Percentiles rank a stretch among this genome's conserved stretches.
Evolutionary conservation across 2,797 vertebrate species (phyloP).

Genomic region (Rallus crepitans): DNA sequence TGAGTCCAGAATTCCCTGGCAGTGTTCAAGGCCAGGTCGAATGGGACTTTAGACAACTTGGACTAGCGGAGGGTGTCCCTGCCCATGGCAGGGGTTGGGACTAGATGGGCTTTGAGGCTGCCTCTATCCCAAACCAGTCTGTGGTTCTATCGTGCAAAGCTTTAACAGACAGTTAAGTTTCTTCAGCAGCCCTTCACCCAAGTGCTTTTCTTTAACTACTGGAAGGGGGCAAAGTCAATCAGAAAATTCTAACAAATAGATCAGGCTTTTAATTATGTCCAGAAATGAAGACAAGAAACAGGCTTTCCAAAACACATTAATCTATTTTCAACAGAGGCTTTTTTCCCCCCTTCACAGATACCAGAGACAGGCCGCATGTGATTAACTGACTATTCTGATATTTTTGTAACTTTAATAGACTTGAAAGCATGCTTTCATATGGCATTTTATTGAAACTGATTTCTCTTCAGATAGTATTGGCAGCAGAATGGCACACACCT

Average conservation of each 20-base stretch:
- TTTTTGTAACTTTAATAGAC: background rate
- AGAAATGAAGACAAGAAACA: conserved; percentile 4
- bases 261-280: background rate
- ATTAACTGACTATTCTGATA: background rate
- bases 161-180: background rate
- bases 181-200: background rate
- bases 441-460: background rate
- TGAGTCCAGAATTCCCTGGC: too few relatives aligned
- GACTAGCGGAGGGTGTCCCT: too few relatives aligned
- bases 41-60: too few relatives aligned
- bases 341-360: background rate
- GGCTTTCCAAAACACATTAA: background rate
- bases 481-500: background rate
- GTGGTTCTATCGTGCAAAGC: background rate
- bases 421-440: background rate
- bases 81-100: too few relatives aligned
- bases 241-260: background rate
- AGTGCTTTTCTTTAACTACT: background rate
- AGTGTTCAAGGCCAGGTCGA: too few relatives aligned
- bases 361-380: background rate
- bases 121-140: too few relatives aligned
- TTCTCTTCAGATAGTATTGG: background rate
- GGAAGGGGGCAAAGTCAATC: background rate
- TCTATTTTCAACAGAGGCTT: background rate
- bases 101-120: too few relatives aligned